These are phyloP conservation scores for Meliscaeva auricollis DNA, from an alignment of 2,888 invertebrate genomes.

Conservation along the genomic window DNA sequence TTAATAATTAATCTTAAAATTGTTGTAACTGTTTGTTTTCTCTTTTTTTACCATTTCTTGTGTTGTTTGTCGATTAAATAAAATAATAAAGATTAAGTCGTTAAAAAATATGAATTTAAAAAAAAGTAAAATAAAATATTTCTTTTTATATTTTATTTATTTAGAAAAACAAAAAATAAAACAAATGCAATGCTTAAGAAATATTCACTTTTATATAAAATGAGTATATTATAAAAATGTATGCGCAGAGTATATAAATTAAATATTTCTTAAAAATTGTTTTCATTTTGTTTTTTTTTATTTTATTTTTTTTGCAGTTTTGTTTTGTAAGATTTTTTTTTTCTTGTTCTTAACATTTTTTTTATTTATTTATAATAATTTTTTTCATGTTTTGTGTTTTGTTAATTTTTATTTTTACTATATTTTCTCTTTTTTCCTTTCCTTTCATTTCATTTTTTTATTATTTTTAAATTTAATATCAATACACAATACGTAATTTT, in stretches of 20 bases:
- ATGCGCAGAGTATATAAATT: constrained; percentile 59
- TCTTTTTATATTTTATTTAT: constrained; percentile 5
- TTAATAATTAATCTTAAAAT: constrained; percentile 60
- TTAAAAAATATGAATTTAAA: constrained; percentile 46
- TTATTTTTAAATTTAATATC: constrained; percentile 75
- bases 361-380: constrained; percentile 64
- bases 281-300: constrained; percentile 61
- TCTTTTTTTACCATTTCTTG: constrained; percentile 5
- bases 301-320: constrained; percentile 54
- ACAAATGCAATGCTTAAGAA: constrained; percentile 51
- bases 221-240: constrained; percentile 26
- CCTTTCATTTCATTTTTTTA: constrained; percentile 78
- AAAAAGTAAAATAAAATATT: constrained; percentile 18
- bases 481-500: constrained; percentile 74
- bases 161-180: constrained; percentile 17
- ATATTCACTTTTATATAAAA: constrained; percentile 67
- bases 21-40: constrained; percentile 41
- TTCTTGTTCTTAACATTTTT: constrained; percentile 74
- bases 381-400: constrained; percentile 60
- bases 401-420: constrained; percentile 70
- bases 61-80: constrained; percentile 57
- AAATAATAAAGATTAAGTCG: constrained; percentile 53
- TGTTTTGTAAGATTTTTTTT: constrained; percentile 78
- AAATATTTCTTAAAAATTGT: constrained; percentile 77
- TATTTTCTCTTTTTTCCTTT: constrained; percentile 70